Base-by-base conservation (phyloP, 2,113 vertebrate genomes). In the Seriola rivoliana region DNA sequence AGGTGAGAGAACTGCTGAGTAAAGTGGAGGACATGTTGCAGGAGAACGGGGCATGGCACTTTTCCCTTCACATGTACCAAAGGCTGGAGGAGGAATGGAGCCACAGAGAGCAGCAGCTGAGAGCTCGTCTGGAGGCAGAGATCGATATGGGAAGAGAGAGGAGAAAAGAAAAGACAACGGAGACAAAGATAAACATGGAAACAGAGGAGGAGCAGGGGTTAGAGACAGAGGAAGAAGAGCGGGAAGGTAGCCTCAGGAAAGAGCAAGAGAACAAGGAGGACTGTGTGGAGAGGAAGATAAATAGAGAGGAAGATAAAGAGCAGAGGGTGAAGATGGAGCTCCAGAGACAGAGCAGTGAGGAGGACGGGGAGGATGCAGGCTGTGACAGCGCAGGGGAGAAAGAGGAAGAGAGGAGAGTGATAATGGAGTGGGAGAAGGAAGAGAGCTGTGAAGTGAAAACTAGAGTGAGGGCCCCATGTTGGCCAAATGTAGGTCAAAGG, bases 51-150 rank as follows among this genome's bases (percentile, higher is more conserved):
- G 79, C 70, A 14, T 91, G 89, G 90, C 86, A 84, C 84, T 90
- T 92, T 84, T 93, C 86, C 40, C 81, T 91, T n/a, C 82, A 91
- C 68, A 85, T 91, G 89, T 85, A 87, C 78, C 78, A 64, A 34
- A 82, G 81, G 52, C 72, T 85, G 87, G 89, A 90, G 76, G 89
- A 91, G 88, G 84, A 92, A 50, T 88, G 87, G 85, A 84, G 72
- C 54, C 34, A 16, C 50, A 85, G 87, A 71, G 85, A 92, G 81
- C 71, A 67, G 87, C 75, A 86, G 77, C 85, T 91, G 44, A 84
- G 72, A 80, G 81, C 80, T 57, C 69, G 5, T 34, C 78, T 88
- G 73, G 55, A 78, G 74, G 81, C 63, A 0, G 62, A 86, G 58
- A 75, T 44, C 21, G 34, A 66, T 67, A 80, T 44, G 74, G 72